Base-by-base conservation (phyloP, 2,888 invertebrate genomes). In the Ophonus ardosiacus region DNA sequence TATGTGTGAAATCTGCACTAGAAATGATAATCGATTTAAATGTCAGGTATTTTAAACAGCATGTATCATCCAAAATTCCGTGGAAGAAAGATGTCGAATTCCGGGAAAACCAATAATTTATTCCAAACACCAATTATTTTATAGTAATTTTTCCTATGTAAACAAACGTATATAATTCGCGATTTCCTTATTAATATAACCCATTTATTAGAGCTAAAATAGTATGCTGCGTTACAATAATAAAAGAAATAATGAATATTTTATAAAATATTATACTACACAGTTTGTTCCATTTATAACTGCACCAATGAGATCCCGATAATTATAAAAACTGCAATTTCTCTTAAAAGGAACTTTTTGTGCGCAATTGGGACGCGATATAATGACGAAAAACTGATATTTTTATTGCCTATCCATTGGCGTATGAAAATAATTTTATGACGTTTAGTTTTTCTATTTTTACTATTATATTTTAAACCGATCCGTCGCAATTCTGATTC, bases 61-160 rank as follows among this genome's bases (percentile, higher is more conserved):
- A 81, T 81, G 61, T 61, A 63, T 81, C 81, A 81, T 81, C 10
- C 43, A 81, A 63, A 81, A 43, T 81, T 81, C 81, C 81, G 43
- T 13, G 40, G 81, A 81, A 74, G 7, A 7, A 15, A 74, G 71
- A 74, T 74, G 24, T 43, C 71, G 10, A 74, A 74, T 74, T 74
- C 71, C 43, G 71, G 71, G 71, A 74, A 74, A 74, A 43, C 71
- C 71, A 74, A 74, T 43, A 40, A 74, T 31, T 31, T 31, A 31
- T 31, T 31, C 31, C 17, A 43, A 2, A 43, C 18, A 18, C 15
- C 40, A 68, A 15, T 38, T 38, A 68, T 68, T 31, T 68, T 40
- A 74, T 18, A 18, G 8, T 40, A 74, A 51, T 13, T 15, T 74
- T 74, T 74, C 71, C 71, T 43, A 7, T 1, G 38, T 24, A 68